A percentile compares a stretch with the other conserved stretches of the same genome.
Evolutionary conservation across 2,888 invertebrate species (phyloP).

Genomic region (Homarus gammarus): DNA sequence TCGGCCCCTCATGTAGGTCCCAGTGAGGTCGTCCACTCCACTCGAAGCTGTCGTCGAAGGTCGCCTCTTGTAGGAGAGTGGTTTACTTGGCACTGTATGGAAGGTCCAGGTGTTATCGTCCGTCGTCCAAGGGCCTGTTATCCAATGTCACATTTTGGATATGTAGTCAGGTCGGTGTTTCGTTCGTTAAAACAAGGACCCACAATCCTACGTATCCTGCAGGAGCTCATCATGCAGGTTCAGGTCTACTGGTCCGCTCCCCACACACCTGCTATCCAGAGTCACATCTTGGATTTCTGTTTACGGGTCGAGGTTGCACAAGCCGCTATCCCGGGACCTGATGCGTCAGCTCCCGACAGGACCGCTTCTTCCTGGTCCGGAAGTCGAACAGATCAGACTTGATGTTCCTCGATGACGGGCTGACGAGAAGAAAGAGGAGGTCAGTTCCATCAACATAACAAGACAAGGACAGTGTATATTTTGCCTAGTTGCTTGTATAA

Average conservation of each 20-base stretch:
- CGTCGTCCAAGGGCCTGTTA: slow-evolving; percentile 36
- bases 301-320: slow-evolving; percentile 28
- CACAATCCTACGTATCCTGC: slow-evolving; percentile 8
- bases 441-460: background rate
- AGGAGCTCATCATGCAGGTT: slow-evolving; percentile 49
- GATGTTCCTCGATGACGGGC: slow-evolving; percentile 1
- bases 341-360: slow-evolving; percentile 41
- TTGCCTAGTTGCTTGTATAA: no score
- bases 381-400: slow-evolving; percentile 35
- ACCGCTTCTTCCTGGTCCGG: slow-evolving; percentile 15
- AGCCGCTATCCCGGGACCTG: slow-evolving; percentile 38
- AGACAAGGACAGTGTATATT: no score
- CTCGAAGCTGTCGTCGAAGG: background rate
- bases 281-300: slow-evolving; percentile 53
- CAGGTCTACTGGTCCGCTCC: slow-evolving; percentile 32
- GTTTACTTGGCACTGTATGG: slow-evolving; percentile 4
- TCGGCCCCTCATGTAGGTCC: slow-evolving; percentile 6
- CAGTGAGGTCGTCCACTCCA: background rate
- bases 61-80: background rate
- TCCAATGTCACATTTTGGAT: slow-evolving; percentile 53
- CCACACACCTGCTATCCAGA: slow-evolving; percentile 52
- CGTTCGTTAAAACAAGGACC: slow-evolving; percentile 46
- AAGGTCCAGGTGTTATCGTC: slow-evolving; percentile 43
- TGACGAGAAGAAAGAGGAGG: background rate
- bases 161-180: slow-evolving; percentile 7